These are phyloP conservation scores for Pollimyrus isidori DNA, from an alignment of 2,113 vertebrate species.

Conservation along the genomic window DNA sequence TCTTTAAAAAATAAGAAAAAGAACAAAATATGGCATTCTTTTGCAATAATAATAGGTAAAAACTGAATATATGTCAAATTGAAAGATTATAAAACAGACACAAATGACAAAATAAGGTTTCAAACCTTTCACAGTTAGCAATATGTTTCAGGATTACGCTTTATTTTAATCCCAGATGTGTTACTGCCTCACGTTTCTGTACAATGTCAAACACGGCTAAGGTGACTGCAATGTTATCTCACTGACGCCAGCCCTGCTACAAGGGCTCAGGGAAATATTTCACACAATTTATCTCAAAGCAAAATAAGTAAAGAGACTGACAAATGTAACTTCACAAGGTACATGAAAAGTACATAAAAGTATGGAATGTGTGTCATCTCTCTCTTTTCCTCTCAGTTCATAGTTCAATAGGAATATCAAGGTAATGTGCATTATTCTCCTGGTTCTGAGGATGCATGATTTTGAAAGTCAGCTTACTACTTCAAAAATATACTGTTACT, in stretches of 20 bases:
- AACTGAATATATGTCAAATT: neutral
- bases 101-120: neutral
- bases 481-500: neutral
- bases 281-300: neutral
- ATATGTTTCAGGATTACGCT: neutral
- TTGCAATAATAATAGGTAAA: neutral
- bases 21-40: neutral
- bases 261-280: neutral
- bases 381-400: neutral
- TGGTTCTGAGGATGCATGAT: neutral
- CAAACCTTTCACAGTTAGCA: neutral
- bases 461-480: neutral
- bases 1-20: neutral
- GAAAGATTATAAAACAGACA: neutral
- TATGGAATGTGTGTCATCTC: neutral
- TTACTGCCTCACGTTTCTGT: neutral
- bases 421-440: neutral
- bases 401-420: constrained; percentile 5
- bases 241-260: neutral
- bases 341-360: constrained; percentile 7
- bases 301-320: neutral
- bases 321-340: neutral
- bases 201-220: neutral
- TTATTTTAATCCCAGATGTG: neutral
- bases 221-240: neutral